These are phyloP conservation scores for Agonopterix subpropinquella DNA, from an alignment of 2,888 invertebrate species.

Conservation along the genomic window DNA sequence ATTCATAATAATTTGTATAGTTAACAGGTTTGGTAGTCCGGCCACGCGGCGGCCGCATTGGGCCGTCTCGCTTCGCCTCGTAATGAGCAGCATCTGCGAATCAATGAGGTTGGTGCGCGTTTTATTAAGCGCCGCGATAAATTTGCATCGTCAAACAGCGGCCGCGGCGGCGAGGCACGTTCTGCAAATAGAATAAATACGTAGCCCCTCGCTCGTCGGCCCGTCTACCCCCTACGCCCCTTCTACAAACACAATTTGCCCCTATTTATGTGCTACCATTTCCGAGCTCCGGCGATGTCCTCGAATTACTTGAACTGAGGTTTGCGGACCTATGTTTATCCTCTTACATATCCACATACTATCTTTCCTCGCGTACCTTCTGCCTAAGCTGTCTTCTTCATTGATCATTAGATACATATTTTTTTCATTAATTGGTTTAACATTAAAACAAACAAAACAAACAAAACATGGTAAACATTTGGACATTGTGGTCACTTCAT, in stretches of 20 bases:
- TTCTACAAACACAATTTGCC: constrained; percentile 64
- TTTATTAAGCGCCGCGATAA: constrained; percentile 68
- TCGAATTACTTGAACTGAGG: constrained; percentile 30
- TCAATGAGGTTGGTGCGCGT: constrained; percentile 59
- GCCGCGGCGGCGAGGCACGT: constrained; percentile 62
- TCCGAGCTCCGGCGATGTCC: constrained; percentile 21
- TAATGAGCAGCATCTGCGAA: constrained; percentile 64
- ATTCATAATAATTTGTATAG: constrained; percentile 45
- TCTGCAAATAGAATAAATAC: constrained; percentile 72
- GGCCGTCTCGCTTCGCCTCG: constrained; percentile 36
- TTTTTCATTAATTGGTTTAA: no score
- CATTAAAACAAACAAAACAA: no score
- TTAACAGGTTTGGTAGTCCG: constrained; percentile 40
- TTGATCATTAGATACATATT: no score
- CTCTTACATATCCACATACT: constrained; percentile 19
- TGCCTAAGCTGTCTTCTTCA: no score
- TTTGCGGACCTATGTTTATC: constrained; percentile 24
- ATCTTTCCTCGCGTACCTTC: constrained; percentile 25
- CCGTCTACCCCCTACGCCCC: constrained; percentile 35
- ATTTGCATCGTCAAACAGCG: constrained; percentile 71
- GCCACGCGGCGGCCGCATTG: constrained; percentile 19
- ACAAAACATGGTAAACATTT: no score
- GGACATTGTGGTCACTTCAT: no score
- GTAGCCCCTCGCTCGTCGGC: constrained; percentile 39
- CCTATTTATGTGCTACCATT: constrained; percentile 51